Evolutionary conservation across 2,888 invertebrate species (phyloP).

Genomic region (Spisula subtruncata): DNA sequence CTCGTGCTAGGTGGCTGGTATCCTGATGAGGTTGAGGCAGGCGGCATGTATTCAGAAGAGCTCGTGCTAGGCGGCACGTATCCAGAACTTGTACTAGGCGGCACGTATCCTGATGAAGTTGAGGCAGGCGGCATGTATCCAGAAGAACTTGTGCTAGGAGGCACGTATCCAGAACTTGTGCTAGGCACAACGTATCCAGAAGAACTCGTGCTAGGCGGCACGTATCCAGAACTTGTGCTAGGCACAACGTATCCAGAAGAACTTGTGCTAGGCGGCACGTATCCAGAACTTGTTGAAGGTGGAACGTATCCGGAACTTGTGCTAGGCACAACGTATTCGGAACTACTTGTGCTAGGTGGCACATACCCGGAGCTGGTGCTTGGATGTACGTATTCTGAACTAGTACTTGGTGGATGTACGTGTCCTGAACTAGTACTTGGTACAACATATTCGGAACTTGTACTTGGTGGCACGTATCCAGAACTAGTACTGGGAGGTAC

Average conservation of each 20-base stretch:
- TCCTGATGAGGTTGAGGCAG: no score
- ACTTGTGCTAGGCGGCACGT: neutral
- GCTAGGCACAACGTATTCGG: neutral
- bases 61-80: neutral
- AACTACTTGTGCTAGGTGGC: neutral
- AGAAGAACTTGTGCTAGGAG: neutral
- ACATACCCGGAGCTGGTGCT: neutral
- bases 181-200: neutral
- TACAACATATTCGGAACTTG: no score
- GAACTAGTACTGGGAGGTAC: no score
- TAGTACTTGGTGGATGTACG: no score
- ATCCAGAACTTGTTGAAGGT: neutral
- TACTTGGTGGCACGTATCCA: no score
- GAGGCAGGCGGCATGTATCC: neutral
- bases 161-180: neutral
- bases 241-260: neutral
- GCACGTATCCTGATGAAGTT: neutral
- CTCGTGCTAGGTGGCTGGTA: slow-evolving; percentile 10
- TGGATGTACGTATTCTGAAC: slow-evolving; percentile 41
- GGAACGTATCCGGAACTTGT: neutral
- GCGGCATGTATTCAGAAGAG: neutral
- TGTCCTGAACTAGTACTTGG: no score
- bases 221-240: neutral
- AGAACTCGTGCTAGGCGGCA: neutral
- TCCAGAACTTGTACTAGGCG: neutral